Evolutionary conservation across 2,888 invertebrate genomes (phyloP).

Genomic region (Uropetala carovei): DNA sequence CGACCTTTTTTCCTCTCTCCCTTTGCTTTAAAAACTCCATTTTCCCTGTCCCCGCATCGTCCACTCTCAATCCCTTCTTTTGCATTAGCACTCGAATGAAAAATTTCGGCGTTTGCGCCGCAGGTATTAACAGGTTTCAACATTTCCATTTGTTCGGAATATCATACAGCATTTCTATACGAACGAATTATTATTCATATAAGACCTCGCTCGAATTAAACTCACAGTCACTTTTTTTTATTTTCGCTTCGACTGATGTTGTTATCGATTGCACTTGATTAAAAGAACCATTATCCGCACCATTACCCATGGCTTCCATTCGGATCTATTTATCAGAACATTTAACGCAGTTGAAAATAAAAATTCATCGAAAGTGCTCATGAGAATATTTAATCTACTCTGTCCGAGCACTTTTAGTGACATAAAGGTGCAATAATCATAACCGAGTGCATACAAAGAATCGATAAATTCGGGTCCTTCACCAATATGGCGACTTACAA

Average conservation of each 20-base stretch:
- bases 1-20: no score
- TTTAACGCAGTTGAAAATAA: no score
- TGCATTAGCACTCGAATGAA: background rate
- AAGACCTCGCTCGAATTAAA: background rate
- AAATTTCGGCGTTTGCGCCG: background rate
- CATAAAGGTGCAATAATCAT: no score
- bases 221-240: background rate
- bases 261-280: background rate
- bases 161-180: background rate
- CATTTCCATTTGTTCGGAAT: background rate
- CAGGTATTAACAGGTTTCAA: no score
- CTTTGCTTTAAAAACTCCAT: background rate
- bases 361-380: no score
- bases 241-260: background rate
- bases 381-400: no score
- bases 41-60: background rate
- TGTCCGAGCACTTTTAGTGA: no score
- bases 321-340: background rate
- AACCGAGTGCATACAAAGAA: no score
- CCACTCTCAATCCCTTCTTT: conserved; percentile 4
- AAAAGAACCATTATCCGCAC: background rate
- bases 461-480: no score
- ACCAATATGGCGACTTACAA: no score
- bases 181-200: background rate
- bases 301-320: background rate